These are phyloP conservation scores for Chauna torquata DNA, from an alignment of 2,113 vertebrate species.

Conservation along the genomic window DNA sequence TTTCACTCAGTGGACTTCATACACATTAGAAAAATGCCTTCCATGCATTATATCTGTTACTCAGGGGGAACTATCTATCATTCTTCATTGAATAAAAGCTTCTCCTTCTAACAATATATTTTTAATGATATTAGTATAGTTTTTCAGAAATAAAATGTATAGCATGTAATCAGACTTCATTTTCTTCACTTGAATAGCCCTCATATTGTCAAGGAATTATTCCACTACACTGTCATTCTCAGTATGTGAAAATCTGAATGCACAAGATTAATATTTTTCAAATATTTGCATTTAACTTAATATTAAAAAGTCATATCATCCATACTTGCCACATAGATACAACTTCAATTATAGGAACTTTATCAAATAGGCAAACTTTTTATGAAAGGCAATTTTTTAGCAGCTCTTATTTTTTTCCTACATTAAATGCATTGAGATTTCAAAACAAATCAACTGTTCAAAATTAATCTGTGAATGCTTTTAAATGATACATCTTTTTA, in stretches of 20 bases:
- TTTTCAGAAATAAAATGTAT: conserved; percentile 40
- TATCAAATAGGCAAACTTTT: neutral
- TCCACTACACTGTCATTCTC: neutral
- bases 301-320: neutral
- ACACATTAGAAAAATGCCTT: neutral
- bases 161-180: neutral
- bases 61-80: neutral
- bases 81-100: neutral
- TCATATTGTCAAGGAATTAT: neutral
- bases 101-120: neutral
- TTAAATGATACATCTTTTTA: neutral
- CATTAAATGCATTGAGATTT: neutral
- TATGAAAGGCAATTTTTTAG: neutral
- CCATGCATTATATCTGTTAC: neutral
- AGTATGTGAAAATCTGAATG: neutral
- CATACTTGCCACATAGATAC: neutral
- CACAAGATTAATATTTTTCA: neutral
- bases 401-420: neutral
- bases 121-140: neutral
- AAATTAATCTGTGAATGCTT: neutral
- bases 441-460: neutral
- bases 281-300: neutral
- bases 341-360: neutral
- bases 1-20: neutral
- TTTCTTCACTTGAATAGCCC: neutral